Evolutionary conservation across 2,888 invertebrate species (phyloP), one percentile per base, ranked within the genome.

Genomic region (Caenorhabditis auriculariae): DNA sequence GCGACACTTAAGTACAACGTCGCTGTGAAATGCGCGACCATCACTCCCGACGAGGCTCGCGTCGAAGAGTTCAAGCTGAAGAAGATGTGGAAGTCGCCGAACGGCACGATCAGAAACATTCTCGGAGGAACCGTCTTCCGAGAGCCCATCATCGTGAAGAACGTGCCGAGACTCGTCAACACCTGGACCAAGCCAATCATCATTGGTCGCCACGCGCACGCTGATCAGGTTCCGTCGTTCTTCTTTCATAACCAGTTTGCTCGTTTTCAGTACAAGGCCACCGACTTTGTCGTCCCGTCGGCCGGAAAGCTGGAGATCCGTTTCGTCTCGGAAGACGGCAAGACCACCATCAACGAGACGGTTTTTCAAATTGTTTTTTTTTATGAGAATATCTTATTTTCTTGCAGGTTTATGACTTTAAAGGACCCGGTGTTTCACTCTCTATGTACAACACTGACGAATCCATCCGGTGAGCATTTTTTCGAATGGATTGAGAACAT

Each of bases 1-100:
- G 96, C 96, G 15, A 88, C 96, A 54, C 90, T 92, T 83, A 91
- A 92, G 82, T 95, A 93, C 86, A 94, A 93, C 84, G 96, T 98
- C 48, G 98, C 96, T 39, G 91, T 98, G 71, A 98, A 98, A 84
- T 98, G 98, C 85, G 96, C 96, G 24, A 86, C 96, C 2, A 98
- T 96, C 69, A 96, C 96, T 0, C 95, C 96, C 1, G 96, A 96
- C 83, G 96, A 96, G 83, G 90, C 91, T 35, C 87, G 96, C 82
- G 93, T 96, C 0, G 90, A 91, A 84, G 86, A 86, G 74, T 87
- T 86, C 75, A 84, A 84, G 49, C 77, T 86, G 63, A 86, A 86
- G 78, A 82, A 85, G 75, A 87, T 87, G 86, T 87, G 85, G 85
- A 84, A 82, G 63, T 85, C 85, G 2, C 86, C 86, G 19, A 86